phyloP scores from a whole-genome alignment of 2,888 invertebrate genomes.

The Cephalotes varians region DNA sequence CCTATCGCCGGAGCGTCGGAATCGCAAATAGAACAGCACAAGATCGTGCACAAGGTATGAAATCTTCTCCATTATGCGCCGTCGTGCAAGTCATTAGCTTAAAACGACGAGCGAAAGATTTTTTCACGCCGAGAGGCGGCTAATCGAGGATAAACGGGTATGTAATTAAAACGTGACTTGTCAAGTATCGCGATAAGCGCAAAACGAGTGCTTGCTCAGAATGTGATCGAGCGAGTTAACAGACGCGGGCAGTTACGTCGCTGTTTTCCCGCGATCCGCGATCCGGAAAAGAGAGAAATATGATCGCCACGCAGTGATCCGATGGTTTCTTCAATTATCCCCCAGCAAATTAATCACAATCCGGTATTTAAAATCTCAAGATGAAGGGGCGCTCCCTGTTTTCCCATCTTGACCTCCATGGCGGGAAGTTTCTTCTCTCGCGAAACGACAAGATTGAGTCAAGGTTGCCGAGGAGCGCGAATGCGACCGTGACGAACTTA shows the following conservation, averaged over 20 bases:
- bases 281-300: neutral
- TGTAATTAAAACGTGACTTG: conserved; percentile 76
- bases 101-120: conserved; percentile 60
- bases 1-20: conserved; percentile 29
- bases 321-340: conserved; percentile 8
- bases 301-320: neutral
- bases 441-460: neutral
- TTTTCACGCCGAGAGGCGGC: conserved; percentile 55
- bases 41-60: conserved; percentile 25
- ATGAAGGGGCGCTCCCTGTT: neutral
- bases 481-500: conserved; percentile 20
- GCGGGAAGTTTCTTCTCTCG: neutral
- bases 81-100: conserved; percentile 70
- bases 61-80: conserved; percentile 57
- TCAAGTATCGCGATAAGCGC: conserved; percentile 62
- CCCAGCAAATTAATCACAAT: neutral
- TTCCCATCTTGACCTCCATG: neutral
- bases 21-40: conserved; percentile 43
- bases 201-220: conserved; percentile 69
- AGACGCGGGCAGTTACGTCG: conserved; percentile 48
- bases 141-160: conserved; percentile 71
- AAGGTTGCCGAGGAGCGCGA: neutral
- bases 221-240: conserved; percentile 64
- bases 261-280: neutral
- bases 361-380: neutral